Evolutionary conservation across 2,113 vertebrate species (phyloP), one percentile per base, ranked within the genome.

Genomic region (Odocoileus hemionus): DNA sequence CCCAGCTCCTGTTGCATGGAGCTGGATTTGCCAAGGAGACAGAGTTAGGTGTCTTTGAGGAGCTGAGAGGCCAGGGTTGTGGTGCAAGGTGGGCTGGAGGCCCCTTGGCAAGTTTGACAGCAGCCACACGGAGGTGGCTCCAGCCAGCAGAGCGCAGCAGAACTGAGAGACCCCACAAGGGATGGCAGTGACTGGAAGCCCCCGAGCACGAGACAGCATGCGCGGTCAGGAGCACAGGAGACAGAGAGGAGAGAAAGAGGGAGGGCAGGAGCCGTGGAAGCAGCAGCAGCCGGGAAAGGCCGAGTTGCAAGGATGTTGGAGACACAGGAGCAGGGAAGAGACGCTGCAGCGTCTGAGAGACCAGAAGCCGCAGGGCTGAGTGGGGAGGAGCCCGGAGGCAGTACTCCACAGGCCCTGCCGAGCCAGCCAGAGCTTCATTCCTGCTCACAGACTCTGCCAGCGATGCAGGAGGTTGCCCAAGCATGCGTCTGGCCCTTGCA

Each of bases 241-340:
- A 61, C 1, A 30, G 43, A 19, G 33, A 23, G 36, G 28, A 28
- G 21, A 93, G 86, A 58, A 23, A 26, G 26, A 16, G 12, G 11
- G 36, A 8, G 16, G 15, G 33, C 5, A 10, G 13, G 12, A 26
- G 36, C 33, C 14, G 3, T 1, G 5, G 80, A 43, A 16, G 39
- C 33, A 33, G 36, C 11, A 3, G n/a, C n/a, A 70, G n/a, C n/a
- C 0, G 0, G 30, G 54, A 50, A 43, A 39, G 50, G 33, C n/a
- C 0, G 0, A 58, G 70, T 7, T 50, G 39, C 47, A 30, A n/a
- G 33, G 15, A 36, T 8, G 58, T 25, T 7, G 39, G 19, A 87
- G 93, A 50, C 39, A 2, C 15, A 2, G 26, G 43, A 79, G 11
- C 36, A 86, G 36, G 45, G 52, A 25, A 26, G 45, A 54, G 19